These are phyloP conservation scores for Drosophila neotestacea DNA, from an alignment of 2,888 invertebrate species.

Conservation along the genomic window DNA sequence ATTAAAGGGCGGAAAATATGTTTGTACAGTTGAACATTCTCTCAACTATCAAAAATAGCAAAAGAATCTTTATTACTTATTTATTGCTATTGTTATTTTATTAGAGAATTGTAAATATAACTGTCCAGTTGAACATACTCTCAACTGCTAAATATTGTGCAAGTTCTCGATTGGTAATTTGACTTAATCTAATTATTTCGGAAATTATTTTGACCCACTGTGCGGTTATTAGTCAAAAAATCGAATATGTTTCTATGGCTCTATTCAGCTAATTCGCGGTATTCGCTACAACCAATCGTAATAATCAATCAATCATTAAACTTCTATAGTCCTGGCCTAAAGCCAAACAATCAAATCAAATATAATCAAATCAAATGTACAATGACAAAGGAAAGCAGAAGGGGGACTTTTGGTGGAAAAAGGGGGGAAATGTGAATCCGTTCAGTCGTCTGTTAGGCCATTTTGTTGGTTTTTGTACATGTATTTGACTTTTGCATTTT, in stretches of 20 bases:
- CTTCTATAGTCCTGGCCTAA: constrained; percentile 46
- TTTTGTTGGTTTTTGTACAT: constrained; percentile 24
- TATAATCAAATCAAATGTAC: constrained; percentile 55
- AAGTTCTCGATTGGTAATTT: background rate
- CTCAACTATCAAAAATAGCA: no score
- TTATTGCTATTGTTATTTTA: no score
- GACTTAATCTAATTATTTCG: background rate
- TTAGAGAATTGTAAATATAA: no score
- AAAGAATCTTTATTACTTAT: no score
- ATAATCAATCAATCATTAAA: constrained; percentile 76
- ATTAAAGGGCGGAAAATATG: no score
- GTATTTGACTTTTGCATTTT: constrained; percentile 75
- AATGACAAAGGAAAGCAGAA: background rate
- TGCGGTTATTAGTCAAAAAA: background rate
- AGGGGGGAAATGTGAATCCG: constrained; percentile 2
- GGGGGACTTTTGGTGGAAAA: constrained; percentile 6
- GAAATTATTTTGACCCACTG: background rate
- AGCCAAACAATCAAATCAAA: constrained; percentile 60
- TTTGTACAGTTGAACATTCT: no score
- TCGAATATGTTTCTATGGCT: background rate
- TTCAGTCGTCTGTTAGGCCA: background rate
- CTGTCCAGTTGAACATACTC: no score
- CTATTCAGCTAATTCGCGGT: constrained; percentile 16
- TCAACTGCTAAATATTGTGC: background rate
- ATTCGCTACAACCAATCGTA: constrained; percentile 1